Percentiles rank a stretch among this genome's conserved stretches.
These are phyloP conservation scores for Parazoanthus swiftii DNA, from an alignment of 92 coral and sea anemone species.

Conservation along the genomic window DNA sequence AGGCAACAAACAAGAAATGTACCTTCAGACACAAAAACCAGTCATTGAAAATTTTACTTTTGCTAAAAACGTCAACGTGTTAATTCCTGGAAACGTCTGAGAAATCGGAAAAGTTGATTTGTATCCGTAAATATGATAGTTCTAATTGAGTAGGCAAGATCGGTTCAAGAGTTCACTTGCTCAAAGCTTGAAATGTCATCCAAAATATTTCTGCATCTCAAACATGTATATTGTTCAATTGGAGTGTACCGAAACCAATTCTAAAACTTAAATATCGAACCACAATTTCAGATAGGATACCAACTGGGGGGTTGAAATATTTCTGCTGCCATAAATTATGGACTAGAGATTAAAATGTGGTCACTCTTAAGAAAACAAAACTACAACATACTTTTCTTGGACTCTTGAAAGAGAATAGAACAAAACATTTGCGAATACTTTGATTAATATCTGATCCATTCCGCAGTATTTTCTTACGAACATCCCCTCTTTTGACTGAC, in stretches of 20 bases:
- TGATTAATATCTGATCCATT: not conserved
- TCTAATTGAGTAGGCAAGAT: not conserved
- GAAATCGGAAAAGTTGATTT: not conserved
- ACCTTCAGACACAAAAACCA: not conserved
- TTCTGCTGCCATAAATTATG: conserved; percentile 7
- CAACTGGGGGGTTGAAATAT: not conserved
- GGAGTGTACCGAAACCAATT: not conserved
- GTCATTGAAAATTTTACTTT: not conserved
- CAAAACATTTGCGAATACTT: not conserved
- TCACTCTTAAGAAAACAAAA: not conserved
- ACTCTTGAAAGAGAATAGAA: not conserved
- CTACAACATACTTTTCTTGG: not conserved
- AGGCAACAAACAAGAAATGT: not conserved
- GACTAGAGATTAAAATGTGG: not conserved
- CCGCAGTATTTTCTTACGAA: not conserved
- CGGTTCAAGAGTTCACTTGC: not conserved
- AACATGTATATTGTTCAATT: not conserved
- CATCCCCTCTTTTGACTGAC: not conserved
- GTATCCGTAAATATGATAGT: not conserved
- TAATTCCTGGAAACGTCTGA: not conserved
- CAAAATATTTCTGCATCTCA: not conserved
- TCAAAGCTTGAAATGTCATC: no score
- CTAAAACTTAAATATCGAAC: not conserved
- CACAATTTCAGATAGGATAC: conserved; percentile 6
- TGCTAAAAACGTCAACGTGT: not conserved